These are phyloP conservation scores for Marasmarcha lunaedactyla DNA, from an alignment of 2,888 invertebrate species.

Conservation along the genomic window DNA sequence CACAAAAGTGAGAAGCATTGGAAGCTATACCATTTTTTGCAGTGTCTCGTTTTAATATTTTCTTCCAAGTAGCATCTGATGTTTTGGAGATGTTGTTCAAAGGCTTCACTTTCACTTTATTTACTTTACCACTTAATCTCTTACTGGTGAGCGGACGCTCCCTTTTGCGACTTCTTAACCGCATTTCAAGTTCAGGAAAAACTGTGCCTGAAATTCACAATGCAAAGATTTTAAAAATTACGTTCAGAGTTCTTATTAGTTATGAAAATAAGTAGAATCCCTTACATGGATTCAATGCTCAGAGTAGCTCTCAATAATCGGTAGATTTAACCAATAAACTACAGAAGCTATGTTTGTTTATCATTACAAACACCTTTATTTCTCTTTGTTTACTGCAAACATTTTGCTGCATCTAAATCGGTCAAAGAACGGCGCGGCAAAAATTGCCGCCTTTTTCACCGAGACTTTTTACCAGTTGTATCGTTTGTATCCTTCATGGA, in stretches of 20 bases:
- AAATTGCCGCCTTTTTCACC: constrained; percentile 60
- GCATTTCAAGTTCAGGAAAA: constrained; percentile 61
- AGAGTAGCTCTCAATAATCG: constrained; percentile 16
- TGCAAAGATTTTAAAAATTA: not conserved
- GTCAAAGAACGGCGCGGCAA: constrained; percentile 22
- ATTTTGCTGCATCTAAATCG: constrained; percentile 13
- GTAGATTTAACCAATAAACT: no score
- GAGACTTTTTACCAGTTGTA: constrained; percentile 27
- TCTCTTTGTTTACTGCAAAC: constrained; percentile 30
- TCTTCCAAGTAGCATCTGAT: constrained; percentile 42
- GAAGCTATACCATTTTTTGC: constrained; percentile 43
- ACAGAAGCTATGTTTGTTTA: not conserved
- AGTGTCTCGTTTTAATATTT: constrained; percentile 36
- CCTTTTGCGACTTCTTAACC: constrained; percentile 76
- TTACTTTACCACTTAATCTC: constrained; percentile 33
- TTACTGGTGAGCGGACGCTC: constrained; percentile 66
- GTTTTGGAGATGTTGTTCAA: constrained; percentile 29
- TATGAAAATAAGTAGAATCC: constrained; percentile 16
- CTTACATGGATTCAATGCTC: constrained; percentile 53
- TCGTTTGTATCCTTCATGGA: constrained; percentile 4
- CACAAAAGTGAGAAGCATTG: constrained; percentile 31
- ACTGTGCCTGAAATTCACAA: not conserved
- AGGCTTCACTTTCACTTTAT: constrained; percentile 36
- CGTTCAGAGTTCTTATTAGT: no score
- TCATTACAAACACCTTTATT: not conserved